Conservation (phyloP, 2,888 invertebrate species). For the Melanargia galathea region DNA sequence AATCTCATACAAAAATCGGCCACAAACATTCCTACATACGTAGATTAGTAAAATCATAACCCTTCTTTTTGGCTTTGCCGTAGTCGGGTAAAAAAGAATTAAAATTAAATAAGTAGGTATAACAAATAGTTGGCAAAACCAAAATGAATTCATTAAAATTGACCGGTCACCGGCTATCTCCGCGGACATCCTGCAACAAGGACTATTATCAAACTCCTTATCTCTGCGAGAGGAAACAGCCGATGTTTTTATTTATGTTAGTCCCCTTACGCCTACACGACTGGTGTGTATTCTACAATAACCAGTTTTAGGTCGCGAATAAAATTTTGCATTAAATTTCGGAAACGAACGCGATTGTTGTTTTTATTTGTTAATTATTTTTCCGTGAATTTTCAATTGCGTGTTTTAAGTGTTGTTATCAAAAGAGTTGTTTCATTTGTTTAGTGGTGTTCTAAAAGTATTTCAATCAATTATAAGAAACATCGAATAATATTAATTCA, state of each 20-base stretch:
- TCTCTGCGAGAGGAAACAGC: slow-evolving; percentile 73
- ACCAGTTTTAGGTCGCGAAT: slow-evolving; percentile 57
- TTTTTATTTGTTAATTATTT: slow-evolving; percentile 9
- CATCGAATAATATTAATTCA: neutral
- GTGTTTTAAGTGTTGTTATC: neutral
- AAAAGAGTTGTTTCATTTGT: neutral
- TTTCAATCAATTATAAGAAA: no score
- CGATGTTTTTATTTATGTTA: slow-evolving; percentile 71
- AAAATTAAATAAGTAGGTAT: slow-evolving; percentile 4
- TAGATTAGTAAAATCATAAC: no score
- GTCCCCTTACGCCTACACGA: slow-evolving; percentile 58
- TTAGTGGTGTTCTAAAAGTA: no score
- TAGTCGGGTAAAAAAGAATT: no score
- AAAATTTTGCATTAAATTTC: slow-evolving; percentile 42
- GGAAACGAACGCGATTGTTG: slow-evolving; percentile 50
- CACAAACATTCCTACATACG: no score
- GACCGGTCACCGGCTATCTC: slow-evolving; percentile 72
- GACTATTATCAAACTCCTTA: slow-evolving; percentile 57
- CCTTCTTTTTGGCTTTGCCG: no score
- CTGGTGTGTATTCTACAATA: slow-evolving; percentile 56
- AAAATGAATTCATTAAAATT: slow-evolving; percentile 52
- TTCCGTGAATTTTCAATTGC: slow-evolving; percentile 7
- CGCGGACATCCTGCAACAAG: slow-evolving; percentile 70
- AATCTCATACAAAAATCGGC: no score
- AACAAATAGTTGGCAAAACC: slow-evolving; percentile 29